Evolutionary conservation across 2,797 vertebrate genomes (phyloP).

Genomic region (Anguilla marmorata): DNA sequence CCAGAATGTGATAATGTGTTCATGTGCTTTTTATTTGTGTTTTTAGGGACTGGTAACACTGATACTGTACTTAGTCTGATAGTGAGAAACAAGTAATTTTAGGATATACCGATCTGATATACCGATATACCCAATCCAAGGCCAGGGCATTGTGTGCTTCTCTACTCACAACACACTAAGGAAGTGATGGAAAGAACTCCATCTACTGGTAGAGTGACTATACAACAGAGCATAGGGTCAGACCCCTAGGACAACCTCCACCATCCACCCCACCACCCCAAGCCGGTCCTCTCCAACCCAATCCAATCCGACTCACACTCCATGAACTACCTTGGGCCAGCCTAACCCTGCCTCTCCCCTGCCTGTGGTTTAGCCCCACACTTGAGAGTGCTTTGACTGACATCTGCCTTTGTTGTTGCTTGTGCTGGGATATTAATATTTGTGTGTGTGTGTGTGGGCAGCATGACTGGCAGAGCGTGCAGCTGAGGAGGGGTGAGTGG

Average conservation of each 20-base stretch:
- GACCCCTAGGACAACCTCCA: constrained; percentile 15
- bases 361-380: not conserved
- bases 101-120: not conserved
- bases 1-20: not conserved
- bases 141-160: not conserved
- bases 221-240: constrained; percentile 40
- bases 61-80: not conserved
- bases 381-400: constrained; percentile 44
- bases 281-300: constrained; percentile 9
- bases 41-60: not conserved
- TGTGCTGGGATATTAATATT: constrained; percentile 55
- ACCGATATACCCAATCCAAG: not conserved
- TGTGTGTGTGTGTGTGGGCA: constrained; percentile 52
- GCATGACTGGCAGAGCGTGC: constrained; percentile 42
- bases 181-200: constrained; percentile 79
- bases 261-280: constrained; percentile 31
- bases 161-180: constrained; percentile 22
- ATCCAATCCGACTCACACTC: not conserved
- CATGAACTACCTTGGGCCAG: not conserved
- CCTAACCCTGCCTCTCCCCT: constrained; percentile 28
- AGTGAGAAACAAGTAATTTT: not conserved
- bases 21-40: not conserved
- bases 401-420: constrained; percentile 57
- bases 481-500: constrained; percentile 28
- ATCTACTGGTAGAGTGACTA: constrained; percentile 74